phyloP scores from a whole-genome alignment of 2,797 vertebrate genomes.

The Lophius americanus region DNA sequence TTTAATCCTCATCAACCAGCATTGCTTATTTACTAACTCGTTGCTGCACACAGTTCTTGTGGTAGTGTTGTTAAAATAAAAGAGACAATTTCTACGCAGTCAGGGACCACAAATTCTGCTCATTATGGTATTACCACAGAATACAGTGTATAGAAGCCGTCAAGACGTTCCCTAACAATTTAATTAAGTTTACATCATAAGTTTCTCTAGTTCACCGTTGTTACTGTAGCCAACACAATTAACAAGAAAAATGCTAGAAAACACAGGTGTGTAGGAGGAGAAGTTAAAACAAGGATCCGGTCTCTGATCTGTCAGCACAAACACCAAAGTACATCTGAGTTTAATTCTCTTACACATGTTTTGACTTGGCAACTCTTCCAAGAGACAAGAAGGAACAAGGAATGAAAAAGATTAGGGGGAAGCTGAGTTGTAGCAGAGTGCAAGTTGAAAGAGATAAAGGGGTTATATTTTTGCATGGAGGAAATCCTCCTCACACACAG shows the following conservation, averaged over 20 bases:
- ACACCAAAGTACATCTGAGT: conserved; percentile 23
- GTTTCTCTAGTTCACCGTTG: conserved; percentile 48
- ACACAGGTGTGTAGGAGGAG: conserved; percentile 26
- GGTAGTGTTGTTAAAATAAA: too few relatives aligned
- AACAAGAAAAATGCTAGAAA: conserved; percentile 50
- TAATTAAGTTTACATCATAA: conserved; percentile 71
- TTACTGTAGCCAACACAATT: conserved; percentile 27
- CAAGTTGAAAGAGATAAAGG: conserved; percentile 39
- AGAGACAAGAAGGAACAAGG: conserved; percentile 47
- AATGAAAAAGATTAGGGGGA: conserved; percentile 18
- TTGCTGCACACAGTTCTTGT: too few relatives aligned
- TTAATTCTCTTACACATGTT: conserved; percentile 54
- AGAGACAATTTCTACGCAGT: too few relatives aligned
- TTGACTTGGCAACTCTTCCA: conserved; percentile 25
- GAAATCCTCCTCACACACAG: conserved; percentile 52
- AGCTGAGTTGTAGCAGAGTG: conserved; percentile 30
- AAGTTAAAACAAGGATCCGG: conserved; percentile 49
- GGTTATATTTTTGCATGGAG: conserved; percentile 26
- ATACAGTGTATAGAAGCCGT: conserved; percentile 60
- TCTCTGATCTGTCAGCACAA: conserved; percentile 48
- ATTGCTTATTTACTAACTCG: neutral
- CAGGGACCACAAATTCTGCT: neutral
- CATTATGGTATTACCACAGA: conserved; percentile 11
- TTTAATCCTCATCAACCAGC: conserved; percentile 12
- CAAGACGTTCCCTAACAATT: conserved; percentile 69